A percentile compares a stretch with the other conserved stretches of the same genome.
Conservation (phyloP, 2,797 vertebrate genomes). For the Setipinna tenuifilis region DNA sequence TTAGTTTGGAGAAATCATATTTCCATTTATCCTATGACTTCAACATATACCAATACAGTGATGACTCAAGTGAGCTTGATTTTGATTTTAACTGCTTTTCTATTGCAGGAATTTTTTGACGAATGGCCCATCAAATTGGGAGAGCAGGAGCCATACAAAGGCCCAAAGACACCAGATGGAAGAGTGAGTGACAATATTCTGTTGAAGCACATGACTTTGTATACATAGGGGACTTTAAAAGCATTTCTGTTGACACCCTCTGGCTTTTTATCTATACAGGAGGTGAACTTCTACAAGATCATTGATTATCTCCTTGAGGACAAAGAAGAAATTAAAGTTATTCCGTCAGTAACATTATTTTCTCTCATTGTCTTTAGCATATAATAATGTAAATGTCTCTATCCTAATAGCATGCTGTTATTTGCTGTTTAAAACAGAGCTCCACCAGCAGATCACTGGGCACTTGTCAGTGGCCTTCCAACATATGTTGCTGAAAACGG, state of each 20-base stretch:
- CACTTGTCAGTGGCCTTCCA: slow-evolving; percentile 77
- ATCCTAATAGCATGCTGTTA: not conserved
- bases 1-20: slow-evolving; percentile 42
- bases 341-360: slow-evolving; percentile 73
- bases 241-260: not conserved
- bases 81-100: not conserved
- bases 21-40: not conserved
- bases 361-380: not conserved
- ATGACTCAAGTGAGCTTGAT: not conserved
- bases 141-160: slow-evolving; percentile 80
- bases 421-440: slow-evolving; percentile 61
- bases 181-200: slow-evolving; percentile 66
- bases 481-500: slow-evolving; percentile 84
- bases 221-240: not conserved
- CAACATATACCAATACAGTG: not conserved
- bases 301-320: slow-evolving; percentile 83
- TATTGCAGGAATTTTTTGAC: slow-evolving; percentile 78
- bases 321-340: slow-evolving; percentile 86
- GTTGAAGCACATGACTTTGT: not conserved
- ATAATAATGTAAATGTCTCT: not conserved
- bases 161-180: slow-evolving; percentile 84
- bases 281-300: slow-evolving; percentile 82
- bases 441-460: slow-evolving; percentile 80
- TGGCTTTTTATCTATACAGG: slow-evolving; percentile 62
- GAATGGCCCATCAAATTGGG: slow-evolving; percentile 82